phyloP scores from a whole-genome alignment of 2,113 vertebrate species.

The Passer montanus region DNA sequence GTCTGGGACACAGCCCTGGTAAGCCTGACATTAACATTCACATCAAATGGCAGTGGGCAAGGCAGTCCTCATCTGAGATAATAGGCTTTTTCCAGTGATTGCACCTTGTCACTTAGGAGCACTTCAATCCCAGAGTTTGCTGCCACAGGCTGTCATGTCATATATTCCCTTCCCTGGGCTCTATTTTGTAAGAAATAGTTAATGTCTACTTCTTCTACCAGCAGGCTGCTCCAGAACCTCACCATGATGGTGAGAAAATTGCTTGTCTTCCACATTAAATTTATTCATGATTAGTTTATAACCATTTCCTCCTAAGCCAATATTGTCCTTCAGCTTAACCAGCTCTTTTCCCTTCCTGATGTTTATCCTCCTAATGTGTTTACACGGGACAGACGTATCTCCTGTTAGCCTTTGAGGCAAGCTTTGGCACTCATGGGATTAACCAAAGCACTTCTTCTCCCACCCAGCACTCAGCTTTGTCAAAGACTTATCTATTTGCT shows the following conservation, averaged over 20 bases:
- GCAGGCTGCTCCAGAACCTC: not conserved
- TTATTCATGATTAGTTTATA: constrained; percentile 29
- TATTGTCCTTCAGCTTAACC: constrained; percentile 48
- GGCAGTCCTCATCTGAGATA: not conserved
- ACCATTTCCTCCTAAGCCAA: constrained; percentile 19
- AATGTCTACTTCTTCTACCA: not conserved
- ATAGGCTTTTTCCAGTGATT: not conserved
- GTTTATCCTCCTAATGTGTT: constrained; percentile 33
- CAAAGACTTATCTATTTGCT: not conserved
- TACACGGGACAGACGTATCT: not conserved
- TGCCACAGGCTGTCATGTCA: not conserved
- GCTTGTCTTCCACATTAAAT: constrained; percentile 9
- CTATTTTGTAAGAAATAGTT: not conserved
- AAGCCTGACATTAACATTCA: not conserved
- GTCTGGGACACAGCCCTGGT: not conserved
- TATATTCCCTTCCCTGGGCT: not conserved
- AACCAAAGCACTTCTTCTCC: not conserved
- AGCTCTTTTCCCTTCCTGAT: constrained; percentile 2
- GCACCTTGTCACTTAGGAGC: not conserved
- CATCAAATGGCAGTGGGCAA: not conserved
- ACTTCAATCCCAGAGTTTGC: not conserved
- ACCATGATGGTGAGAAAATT: not conserved
- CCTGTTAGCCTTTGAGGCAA: not conserved
- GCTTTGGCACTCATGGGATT: constrained; percentile 9
- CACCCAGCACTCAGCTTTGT: not conserved